phyloP scores from a whole-genome alignment of 2,888 invertebrate genomes.

The Arctia plantaginis region DNA sequence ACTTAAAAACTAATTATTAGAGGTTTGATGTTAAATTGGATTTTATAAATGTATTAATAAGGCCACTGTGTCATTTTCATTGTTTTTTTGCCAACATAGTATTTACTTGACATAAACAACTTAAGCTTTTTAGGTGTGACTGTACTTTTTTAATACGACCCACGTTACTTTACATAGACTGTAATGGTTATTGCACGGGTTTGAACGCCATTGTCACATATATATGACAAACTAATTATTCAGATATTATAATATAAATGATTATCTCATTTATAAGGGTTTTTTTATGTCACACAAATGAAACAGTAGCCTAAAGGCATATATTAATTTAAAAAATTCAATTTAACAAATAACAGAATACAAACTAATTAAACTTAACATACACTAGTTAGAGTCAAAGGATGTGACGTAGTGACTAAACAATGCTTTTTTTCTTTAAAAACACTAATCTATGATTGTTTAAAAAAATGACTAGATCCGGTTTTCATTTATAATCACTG shows the following conservation, averaged over 20 bases:
- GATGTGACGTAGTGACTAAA: constrained; percentile 43
- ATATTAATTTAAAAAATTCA: constrained; percentile 23
- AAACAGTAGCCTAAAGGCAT: neutral
- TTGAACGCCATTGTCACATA: no score
- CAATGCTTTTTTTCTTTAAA: constrained; percentile 40
- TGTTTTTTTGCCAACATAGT: neutral
- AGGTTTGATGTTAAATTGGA: constrained; percentile 21
- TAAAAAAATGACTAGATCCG: constrained; percentile 65
- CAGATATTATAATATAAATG: no score
- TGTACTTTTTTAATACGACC: no score
- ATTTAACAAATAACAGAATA: constrained; percentile 21
- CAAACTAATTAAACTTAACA: constrained; percentile 39
- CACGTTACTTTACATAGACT: no score
- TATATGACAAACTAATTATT: no score
- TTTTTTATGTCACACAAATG: neutral
- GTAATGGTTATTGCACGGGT: no score
- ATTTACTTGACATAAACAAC: no score
- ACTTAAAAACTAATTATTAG: constrained; percentile 8
- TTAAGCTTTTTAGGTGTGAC: no score
- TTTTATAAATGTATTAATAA: constrained; percentile 14
- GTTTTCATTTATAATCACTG: constrained; percentile 46
- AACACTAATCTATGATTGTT: constrained; percentile 53
- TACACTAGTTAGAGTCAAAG: constrained; percentile 47
- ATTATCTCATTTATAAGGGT: no score
- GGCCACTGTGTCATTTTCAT: neutral